A percentile compares a stretch with the other conserved stretches of the same genome.
These are phyloP conservation scores for Butastur rufipennis DNA, from an alignment of 2,113 vertebrate species.

Conservation along the genomic window DNA sequence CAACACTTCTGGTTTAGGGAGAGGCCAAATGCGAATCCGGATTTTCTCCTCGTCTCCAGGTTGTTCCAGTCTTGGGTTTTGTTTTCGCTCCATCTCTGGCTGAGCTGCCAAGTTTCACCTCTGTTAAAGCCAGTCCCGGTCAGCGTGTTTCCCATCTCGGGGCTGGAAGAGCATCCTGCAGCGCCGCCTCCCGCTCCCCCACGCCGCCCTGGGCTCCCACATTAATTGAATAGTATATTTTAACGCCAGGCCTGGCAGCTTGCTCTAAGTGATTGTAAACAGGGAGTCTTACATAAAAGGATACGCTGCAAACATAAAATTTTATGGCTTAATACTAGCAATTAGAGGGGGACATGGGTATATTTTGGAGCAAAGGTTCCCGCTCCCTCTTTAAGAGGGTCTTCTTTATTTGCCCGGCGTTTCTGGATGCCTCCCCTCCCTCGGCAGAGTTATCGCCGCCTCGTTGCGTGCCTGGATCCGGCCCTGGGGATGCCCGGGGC, in stretches of 20 bases:
- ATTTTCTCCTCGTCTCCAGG: background rate
- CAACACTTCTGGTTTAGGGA: background rate
- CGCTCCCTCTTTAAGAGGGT: background rate
- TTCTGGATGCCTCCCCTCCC: background rate
- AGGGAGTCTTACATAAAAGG: background rate
- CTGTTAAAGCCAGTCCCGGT: background rate
- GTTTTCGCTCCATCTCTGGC: background rate
- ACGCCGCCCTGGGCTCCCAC: background rate
- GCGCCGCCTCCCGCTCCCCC: background rate
- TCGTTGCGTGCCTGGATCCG: accelerated
- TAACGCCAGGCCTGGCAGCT: background rate
- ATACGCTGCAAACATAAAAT: background rate
- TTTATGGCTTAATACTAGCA: background rate
- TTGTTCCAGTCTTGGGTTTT: background rate
- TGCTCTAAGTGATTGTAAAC: background rate
- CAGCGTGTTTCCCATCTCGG: background rate
- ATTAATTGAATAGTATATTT: background rate
- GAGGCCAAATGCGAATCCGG: background rate
- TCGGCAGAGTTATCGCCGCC: background rate
- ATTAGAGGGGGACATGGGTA: background rate
- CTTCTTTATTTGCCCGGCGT: background rate
- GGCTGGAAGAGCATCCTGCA: background rate
- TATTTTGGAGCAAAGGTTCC: background rate
- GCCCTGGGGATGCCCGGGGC: background rate
- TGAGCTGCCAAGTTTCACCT: background rate